Evolutionary conservation across 2,113 vertebrate genomes (phyloP).

Genomic region (Excalfactoria chinensis): DNA sequence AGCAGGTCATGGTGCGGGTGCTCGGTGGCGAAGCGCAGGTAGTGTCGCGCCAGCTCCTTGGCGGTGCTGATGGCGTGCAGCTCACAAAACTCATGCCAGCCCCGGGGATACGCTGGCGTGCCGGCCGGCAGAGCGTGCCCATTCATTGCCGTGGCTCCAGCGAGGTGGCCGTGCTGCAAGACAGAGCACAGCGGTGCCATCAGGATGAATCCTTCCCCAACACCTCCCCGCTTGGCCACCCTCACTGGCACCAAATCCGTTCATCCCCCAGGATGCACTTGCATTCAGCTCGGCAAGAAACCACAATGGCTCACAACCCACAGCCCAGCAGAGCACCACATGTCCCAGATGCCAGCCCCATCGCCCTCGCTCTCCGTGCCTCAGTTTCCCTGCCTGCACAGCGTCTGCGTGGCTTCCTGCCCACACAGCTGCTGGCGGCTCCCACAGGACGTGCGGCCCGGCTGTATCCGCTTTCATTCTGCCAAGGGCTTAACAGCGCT

Average conservation of each 20-base stretch:
- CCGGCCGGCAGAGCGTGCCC: slow-evolving; percentile 84
- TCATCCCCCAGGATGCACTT: rapidly evolving
- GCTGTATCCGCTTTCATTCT: slow-evolving; percentile 54
- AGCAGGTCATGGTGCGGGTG: slow-evolving; percentile 87
- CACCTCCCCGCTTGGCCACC: rapidly evolving
- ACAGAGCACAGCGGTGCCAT: not conserved
- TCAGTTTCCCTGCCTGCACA: slow-evolving; percentile 31
- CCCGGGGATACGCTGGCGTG: slow-evolving; percentile 79
- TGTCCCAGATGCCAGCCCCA: not conserved
- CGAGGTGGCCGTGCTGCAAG: slow-evolving; percentile 82
- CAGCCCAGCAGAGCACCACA: not conserved
- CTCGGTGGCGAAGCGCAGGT: slow-evolving; percentile 89
- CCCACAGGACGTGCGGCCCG: slow-evolving; percentile 8
- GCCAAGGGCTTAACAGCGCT: slow-evolving; percentile 43
- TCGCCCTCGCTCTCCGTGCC: not conserved
- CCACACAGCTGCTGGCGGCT: slow-evolving; percentile 47
- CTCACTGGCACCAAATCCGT: not conserved
- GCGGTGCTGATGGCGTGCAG: slow-evolving; percentile 91
- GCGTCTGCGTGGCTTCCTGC: slow-evolving; percentile 7
- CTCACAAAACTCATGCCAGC: slow-evolving; percentile 99
- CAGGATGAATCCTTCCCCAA: not conserved
- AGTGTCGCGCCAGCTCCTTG: slow-evolving; percentile 91
- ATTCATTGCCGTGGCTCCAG: slow-evolving; percentile 93
- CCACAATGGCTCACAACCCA: rapidly evolving
- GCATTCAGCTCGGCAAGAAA: rapidly evolving